Evolutionary conservation across 2,113 vertebrate genomes (phyloP).

Genomic region (Psittacus erithacus): DNA sequence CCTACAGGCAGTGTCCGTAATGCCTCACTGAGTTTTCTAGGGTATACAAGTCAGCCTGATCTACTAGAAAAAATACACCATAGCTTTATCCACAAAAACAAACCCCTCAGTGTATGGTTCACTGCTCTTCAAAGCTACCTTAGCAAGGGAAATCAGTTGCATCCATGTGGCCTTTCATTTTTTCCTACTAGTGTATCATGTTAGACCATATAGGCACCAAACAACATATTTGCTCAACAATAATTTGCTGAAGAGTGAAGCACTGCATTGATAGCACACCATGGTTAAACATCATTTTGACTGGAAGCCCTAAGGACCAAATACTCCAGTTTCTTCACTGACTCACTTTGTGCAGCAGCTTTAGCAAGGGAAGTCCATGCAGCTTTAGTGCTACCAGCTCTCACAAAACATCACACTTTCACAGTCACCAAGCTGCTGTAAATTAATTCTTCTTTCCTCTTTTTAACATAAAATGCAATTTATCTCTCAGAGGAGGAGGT

Average conservation of each 20-base stretch:
- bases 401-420: background rate
- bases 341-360: background rate
- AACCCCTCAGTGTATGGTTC: background rate
- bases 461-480: background rate
- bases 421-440: background rate
- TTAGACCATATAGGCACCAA: background rate
- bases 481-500: background rate
- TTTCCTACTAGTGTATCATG: rapidly evolving
- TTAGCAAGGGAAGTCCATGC: background rate
- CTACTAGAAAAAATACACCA: background rate
- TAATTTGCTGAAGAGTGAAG: background rate
- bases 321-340: background rate
- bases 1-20: background rate
- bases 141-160: background rate
- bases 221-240: background rate
- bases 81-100: background rate
- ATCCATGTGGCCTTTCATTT: background rate
- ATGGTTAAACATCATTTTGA: background rate
- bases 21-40: background rate
- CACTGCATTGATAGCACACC: background rate
- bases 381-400: background rate
- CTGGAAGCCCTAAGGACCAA: background rate
- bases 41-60: background rate
- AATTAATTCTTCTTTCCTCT: conserved; percentile 2
- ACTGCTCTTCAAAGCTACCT: background rate